phyloP scores from a whole-genome alignment of 1,140 invertebrate species.

The Eciton burchellii region DNA sequence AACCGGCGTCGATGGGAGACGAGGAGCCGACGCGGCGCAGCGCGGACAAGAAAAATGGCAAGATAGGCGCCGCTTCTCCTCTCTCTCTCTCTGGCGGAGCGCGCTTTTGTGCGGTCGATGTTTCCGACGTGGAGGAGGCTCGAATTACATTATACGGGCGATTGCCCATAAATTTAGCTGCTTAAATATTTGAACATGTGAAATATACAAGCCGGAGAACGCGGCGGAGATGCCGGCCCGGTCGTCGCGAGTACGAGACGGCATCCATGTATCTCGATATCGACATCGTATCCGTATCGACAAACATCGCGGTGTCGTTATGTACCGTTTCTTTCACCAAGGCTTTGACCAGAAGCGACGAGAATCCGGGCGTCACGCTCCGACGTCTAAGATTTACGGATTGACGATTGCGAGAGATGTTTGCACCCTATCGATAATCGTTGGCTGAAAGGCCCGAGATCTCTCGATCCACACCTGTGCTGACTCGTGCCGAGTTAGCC shows the following conservation, averaged over 20 bases:
- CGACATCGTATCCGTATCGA: background rate
- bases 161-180: slow-evolving; percentile 43
- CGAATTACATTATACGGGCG: slow-evolving; percentile 53
- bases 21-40: background rate
- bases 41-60: slow-evolving; percentile 35
- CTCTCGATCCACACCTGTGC: background rate
- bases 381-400: too few relatives aligned
- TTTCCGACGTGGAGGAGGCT: slow-evolving; percentile 3
- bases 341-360: background rate
- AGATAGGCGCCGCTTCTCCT: background rate
- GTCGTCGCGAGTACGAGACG: background rate
- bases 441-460: background rate
- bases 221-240: background rate
- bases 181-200: slow-evolving; percentile 47
- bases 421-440: background rate
- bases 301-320: background rate
- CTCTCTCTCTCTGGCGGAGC: slow-evolving; percentile 22
- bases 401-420: background rate
- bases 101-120: slow-evolving; percentile 42
- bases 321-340: background rate
- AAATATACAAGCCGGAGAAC: slow-evolving; percentile 10
- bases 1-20: slow-evolving; percentile 12
- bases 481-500: background rate
- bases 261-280: slow-evolving; percentile 9
- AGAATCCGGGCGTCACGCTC: too few relatives aligned